These are phyloP conservation scores for Eupithecia centaureata DNA, from an alignment of 2,888 invertebrate genomes.

Conservation along the genomic window DNA sequence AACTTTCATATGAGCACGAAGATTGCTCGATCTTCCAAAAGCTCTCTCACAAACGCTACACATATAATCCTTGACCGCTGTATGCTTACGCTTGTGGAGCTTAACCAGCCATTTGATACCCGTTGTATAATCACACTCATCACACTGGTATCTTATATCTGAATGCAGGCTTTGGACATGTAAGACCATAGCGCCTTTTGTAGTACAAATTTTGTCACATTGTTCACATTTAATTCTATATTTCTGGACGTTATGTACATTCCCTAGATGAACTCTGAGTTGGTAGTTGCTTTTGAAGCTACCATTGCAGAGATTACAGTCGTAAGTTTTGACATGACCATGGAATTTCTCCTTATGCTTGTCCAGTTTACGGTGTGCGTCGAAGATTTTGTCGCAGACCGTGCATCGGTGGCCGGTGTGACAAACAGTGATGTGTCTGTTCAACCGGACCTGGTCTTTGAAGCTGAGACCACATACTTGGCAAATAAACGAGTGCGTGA, in stretches of 20 bases:
- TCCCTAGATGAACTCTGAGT: constrained; percentile 71
- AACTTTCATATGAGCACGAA: constrained; percentile 70
- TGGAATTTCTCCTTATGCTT: constrained; percentile 64
- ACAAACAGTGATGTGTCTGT: constrained; percentile 60
- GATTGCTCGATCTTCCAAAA: constrained; percentile 81
- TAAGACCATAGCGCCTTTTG: constrained; percentile 80
- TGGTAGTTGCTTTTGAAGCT: constrained; percentile 61
- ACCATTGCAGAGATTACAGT: constrained; percentile 61
- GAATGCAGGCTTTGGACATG: constrained; percentile 82
- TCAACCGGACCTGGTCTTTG: constrained; percentile 58
- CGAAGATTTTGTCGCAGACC: constrained; percentile 75
- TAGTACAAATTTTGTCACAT: constrained; percentile 72
- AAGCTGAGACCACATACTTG: constrained; percentile 69
- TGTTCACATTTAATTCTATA: constrained; percentile 67
- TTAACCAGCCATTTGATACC: constrained; percentile 67
- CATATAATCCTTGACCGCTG: constrained; percentile 73
- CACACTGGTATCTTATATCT: constrained; percentile 59
- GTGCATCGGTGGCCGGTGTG: constrained; percentile 62
- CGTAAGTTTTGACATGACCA: constrained; percentile 52
- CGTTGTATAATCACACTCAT: constrained; percentile 67
- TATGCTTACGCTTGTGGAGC: constrained; percentile 78
- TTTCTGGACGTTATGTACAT: constrained; percentile 69
- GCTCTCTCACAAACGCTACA: constrained; percentile 83
- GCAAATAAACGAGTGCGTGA: constrained; percentile 63
- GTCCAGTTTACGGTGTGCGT: constrained; percentile 55